Evolutionary conservation across 2,888 invertebrate species (phyloP).

Genomic region (Netelia melanura): DNA sequence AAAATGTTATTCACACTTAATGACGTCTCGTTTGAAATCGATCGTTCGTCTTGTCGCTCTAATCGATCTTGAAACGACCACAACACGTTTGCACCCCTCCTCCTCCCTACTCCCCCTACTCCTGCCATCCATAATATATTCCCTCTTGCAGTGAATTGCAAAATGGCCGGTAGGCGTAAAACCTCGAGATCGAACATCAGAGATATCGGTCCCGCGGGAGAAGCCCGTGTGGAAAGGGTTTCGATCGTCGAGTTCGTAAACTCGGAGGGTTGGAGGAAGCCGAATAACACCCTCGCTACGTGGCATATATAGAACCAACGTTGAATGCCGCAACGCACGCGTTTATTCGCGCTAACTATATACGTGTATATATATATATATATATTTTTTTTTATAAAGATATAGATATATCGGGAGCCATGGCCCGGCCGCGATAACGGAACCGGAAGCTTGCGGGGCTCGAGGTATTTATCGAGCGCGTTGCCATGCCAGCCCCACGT

Average conservation of each 20-base stretch:
- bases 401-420: slow-evolving; percentile 15
- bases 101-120: not conserved
- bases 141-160: slow-evolving; percentile 35
- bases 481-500: slow-evolving; percentile 84
- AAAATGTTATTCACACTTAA: not conserved
- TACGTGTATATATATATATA: slow-evolving; percentile 17
- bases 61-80: slow-evolving; percentile 35
- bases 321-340: slow-evolving; percentile 67
- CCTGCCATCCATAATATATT: slow-evolving; percentile 6
- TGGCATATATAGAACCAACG: slow-evolving; percentile 14
- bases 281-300: slow-evolving; percentile 75
- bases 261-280: slow-evolving; percentile 51
- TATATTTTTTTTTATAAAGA: slow-evolving; percentile 2
- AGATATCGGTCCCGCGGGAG: slow-evolving; percentile 47
- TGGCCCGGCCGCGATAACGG: slow-evolving; percentile 72
- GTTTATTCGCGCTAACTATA: slow-evolving; percentile 30
- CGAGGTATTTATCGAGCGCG: slow-evolving; percentile 83
- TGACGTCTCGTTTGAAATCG: slow-evolving; percentile 18
- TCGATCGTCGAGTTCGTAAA: slow-evolving; percentile 60
- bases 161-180: slow-evolving; percentile 44
- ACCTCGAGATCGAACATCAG: slow-evolving; percentile 40
- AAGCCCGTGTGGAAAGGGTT: slow-evolving; percentile 25
- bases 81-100: slow-evolving; percentile 10
- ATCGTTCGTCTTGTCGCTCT: slow-evolving; percentile 31
- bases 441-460: slow-evolving; percentile 72